phyloP scores from a whole-genome alignment of 1,140 invertebrate genomes.

The Lepidurus packardi region DNA sequence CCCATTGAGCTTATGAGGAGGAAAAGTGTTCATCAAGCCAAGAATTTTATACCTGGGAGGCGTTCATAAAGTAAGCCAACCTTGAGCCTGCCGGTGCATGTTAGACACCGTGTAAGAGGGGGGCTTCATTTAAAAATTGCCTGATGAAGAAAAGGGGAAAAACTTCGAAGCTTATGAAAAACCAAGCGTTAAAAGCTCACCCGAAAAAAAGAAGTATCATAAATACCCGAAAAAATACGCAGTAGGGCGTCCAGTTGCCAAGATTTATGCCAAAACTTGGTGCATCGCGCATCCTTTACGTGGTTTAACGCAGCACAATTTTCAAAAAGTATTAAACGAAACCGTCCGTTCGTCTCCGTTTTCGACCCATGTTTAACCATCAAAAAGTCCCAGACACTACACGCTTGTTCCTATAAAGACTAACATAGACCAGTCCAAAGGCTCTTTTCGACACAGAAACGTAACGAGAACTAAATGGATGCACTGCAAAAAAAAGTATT shows the following conservation, averaged over 20 bases:
- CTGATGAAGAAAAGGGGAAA: constrained; percentile 17
- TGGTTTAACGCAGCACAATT: neutral
- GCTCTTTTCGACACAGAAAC: no score
- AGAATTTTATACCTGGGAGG: constrained; percentile 8
- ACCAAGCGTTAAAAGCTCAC: neutral
- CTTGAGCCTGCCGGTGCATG: neutral
- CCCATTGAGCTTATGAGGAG: neutral
- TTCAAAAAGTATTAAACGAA: neutral
- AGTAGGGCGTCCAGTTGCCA: constrained; percentile 13
- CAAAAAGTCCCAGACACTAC: neutral
- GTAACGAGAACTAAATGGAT: no score
- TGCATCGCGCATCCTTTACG: neutral
- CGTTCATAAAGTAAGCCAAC: constrained; percentile 11
- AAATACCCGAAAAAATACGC: constrained; percentile 8
- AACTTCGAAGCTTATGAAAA: neutral
- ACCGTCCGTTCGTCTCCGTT: neutral
- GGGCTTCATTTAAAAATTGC: constrained; percentile 22
- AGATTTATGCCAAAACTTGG: neutral
- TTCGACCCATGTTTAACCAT: neutral
- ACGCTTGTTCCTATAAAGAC: neutral
- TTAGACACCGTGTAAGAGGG: constrained; percentile 17
- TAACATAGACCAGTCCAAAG: no score
- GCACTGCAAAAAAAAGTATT: no score
- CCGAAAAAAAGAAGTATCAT: neutral
- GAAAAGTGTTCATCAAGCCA: constrained; percentile 19